Conservation (phyloP, 2,113 vertebrate species). For the Daphoenositta chrysoptera region DNA sequence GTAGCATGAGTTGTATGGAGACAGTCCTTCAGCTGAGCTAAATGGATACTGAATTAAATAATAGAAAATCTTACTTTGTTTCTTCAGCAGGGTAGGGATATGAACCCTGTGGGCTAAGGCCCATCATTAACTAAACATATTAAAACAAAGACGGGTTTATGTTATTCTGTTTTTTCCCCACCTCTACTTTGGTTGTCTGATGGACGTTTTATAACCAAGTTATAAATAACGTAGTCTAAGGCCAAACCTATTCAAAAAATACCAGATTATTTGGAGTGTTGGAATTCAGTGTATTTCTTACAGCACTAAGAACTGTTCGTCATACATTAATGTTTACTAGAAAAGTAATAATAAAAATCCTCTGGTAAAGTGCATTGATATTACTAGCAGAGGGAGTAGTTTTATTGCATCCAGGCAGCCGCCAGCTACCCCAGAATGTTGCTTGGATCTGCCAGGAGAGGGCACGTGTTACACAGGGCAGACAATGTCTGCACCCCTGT, state of each 20-base stretch:
- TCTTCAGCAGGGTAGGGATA: background rate
- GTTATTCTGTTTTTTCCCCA: background rate
- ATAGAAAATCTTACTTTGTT: background rate
- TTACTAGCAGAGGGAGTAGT: background rate
- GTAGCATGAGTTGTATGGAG: background rate
- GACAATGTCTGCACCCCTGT: rapidly evolving
- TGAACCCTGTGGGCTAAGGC: background rate
- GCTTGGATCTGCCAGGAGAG: background rate
- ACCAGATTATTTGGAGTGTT: background rate
- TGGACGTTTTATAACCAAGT: background rate
- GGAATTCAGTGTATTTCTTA: background rate
- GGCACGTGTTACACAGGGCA: background rate
- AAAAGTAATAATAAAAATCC: background rate
- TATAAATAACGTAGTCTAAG: background rate
- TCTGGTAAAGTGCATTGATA: background rate
- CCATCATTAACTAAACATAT: background rate
- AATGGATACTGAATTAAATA: background rate
- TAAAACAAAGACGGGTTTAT: background rate
- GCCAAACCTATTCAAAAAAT: background rate
- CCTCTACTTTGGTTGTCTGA: background rate
- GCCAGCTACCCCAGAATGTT: background rate
- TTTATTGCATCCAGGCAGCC: background rate
- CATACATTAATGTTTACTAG: background rate
- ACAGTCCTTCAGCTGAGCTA: background rate
- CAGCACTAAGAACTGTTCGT: background rate